Percentiles rank a stretch among this genome's conserved stretches.
Conservation (phyloP, 2,797 vertebrate species). For the Pelobates cultripes region DNA sequence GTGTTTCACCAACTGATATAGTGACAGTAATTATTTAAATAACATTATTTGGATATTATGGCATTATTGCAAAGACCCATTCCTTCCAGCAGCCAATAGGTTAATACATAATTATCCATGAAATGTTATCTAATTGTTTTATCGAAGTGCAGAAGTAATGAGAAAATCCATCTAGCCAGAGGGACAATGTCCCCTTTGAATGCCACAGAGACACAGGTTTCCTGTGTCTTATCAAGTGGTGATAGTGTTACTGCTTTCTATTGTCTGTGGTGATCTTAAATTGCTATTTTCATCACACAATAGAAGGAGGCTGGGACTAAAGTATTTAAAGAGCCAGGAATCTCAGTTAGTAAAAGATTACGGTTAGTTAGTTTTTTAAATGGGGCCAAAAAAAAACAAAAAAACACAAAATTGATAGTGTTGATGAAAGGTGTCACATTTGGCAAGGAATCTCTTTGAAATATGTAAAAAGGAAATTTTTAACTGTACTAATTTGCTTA, state of each 20-base stretch:
- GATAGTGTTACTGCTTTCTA: conserved; percentile 23
- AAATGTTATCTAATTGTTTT: background rate
- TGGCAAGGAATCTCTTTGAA: too few relatives aligned
- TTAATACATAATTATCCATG: background rate
- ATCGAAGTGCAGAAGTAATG: conserved; percentile 7
- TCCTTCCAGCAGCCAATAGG: background rate
- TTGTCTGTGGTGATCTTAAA: conserved; percentile 21
- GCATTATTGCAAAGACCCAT: too few relatives aligned
- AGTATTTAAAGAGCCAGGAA: conserved; percentile 13
- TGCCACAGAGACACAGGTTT: conserved; percentile 62
- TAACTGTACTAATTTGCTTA: too few relatives aligned
- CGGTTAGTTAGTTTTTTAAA: background rate
- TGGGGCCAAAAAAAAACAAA: background rate
- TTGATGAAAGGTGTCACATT: too few relatives aligned
- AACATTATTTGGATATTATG: too few relatives aligned
- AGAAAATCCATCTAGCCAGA: conserved; percentile 9
- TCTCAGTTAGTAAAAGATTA: background rate
- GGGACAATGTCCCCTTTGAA: conserved; percentile 56
- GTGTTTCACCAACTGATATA: too few relatives aligned
- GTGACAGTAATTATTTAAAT: too few relatives aligned
- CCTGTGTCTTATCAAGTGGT: conserved; percentile 59
- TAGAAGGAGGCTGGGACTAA: background rate
- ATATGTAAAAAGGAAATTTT: too few relatives aligned
- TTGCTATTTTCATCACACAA: conserved; percentile 25
- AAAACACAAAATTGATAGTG: background rate